A percentile compares a stretch with the other conserved stretches of the same genome.
Conservation (phyloP, 2,113 vertebrate genomes). For the Peucedramus taeniatus region DNA sequence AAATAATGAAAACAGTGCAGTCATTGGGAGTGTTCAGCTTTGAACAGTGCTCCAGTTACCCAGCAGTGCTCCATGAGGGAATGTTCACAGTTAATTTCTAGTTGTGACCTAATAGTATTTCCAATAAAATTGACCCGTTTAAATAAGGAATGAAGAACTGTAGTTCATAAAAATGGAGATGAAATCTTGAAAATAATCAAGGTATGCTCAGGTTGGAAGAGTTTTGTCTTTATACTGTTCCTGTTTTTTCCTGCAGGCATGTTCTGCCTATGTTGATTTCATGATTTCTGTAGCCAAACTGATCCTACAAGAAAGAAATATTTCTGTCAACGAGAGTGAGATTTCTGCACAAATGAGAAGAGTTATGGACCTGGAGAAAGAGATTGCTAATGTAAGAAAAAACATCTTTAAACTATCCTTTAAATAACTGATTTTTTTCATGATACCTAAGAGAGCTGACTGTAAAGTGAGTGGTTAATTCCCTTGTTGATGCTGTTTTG, state of each 20-base stretch:
- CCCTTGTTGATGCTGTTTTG: neutral
- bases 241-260: conserved; percentile 75
- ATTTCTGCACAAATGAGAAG: conserved; percentile 77
- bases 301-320: conserved; percentile 79
- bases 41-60: neutral
- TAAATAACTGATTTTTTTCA: neutral
- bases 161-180: neutral
- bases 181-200: neutral
- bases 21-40: neutral
- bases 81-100: neutral
- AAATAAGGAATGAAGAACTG: neutral
- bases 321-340: conserved; percentile 65
- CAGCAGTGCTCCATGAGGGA: neutral
- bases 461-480: neutral
- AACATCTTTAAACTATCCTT: neutral
- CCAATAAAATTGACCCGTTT: neutral
- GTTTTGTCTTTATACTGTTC: neutral
- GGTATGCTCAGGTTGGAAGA: neutral
- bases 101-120: neutral
- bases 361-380: conserved; percentile 88
- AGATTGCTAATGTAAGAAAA: conserved; percentile 88
- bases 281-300: conserved; percentile 88
- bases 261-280: conserved; percentile 86
- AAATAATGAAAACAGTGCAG: neutral
- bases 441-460: neutral